A percentile compares a stretch with the other conserved stretches of the same genome.
Conservation (phyloP, 2,888 invertebrate genomes). For the Phyllotreta cruciferae region DNA sequence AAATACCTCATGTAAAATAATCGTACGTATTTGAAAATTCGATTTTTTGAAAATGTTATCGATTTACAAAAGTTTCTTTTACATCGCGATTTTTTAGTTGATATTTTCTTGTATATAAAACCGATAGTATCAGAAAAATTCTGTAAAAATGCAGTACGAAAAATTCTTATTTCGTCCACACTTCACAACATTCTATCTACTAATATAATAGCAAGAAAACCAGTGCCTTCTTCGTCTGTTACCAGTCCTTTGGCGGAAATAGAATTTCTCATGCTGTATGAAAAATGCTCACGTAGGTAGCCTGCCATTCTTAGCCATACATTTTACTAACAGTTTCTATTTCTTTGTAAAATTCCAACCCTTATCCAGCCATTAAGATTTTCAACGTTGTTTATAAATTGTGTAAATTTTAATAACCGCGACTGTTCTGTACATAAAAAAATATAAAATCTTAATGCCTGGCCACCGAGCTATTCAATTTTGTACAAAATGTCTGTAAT, state of each 20-base stretch:
- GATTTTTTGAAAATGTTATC: not conserved
- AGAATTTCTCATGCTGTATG: too few relatives aligned
- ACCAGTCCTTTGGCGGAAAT: too few relatives aligned
- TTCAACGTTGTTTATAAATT: not conserved
- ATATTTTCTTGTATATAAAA: too few relatives aligned
- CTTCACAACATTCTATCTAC: not conserved
- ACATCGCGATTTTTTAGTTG: too few relatives aligned
- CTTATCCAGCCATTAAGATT: constrained; percentile 4
- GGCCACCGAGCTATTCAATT: constrained; percentile 20
- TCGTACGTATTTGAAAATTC: not conserved
- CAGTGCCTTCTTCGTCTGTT: not conserved
- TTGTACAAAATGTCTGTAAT: constrained; percentile 44
- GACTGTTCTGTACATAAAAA: not conserved
- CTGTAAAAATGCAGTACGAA: too few relatives aligned
- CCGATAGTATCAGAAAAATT: too few relatives aligned
- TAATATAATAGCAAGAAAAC: constrained; percentile 21
- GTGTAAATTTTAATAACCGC: not conserved
- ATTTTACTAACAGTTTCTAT: constrained; percentile 34
- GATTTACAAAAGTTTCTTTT: not conserved
- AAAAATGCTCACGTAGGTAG: constrained; percentile 53
- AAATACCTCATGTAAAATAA: constrained; percentile 7
- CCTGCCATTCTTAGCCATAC: constrained; percentile 55
- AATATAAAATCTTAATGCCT: constrained; percentile 1
- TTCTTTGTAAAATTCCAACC: not conserved
- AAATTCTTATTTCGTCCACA: constrained; percentile 1